Percentiles rank a stretch among this genome's conserved stretches.
These are phyloP conservation scores for Gobio occitaniae DNA, from an alignment of 2,797 vertebrate genomes.

Conservation along the genomic window DNA sequence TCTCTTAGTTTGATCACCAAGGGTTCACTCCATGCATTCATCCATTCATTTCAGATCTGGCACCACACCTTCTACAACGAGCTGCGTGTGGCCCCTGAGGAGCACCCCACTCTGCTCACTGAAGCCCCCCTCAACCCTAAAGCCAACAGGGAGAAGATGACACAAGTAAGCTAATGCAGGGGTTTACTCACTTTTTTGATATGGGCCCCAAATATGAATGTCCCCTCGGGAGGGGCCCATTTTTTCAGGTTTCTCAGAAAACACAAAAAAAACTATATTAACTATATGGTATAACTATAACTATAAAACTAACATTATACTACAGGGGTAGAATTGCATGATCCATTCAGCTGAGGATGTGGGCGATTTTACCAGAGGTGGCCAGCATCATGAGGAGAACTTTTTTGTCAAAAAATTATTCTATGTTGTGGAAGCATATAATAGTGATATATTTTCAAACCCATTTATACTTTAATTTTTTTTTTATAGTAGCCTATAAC, in stretches of 20 bases:
- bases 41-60: slow-evolving; percentile 86
- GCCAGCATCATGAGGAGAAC: too few species aligned
- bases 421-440: neutral
- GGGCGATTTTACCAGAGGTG: too few species aligned
- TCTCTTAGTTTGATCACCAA: neutral
- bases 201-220: neutral
- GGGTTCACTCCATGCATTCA: neutral
- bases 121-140: slow-evolving; percentile 98
- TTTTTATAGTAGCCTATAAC: neutral
- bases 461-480: neutral
- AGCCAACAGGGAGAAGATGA: slow-evolving; percentile 99
- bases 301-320: too few species aligned
- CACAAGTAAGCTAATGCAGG: slow-evolving; percentile 78
- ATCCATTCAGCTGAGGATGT: too few species aligned
- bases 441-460: neutral
- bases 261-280: too few species aligned
- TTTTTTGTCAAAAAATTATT: too few species aligned
- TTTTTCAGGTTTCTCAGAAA: too few species aligned
- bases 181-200: neutral
- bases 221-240: too few species aligned
- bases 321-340: too few species aligned
- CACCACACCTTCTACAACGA: slow-evolving; percentile 99
- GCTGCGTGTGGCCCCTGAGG: slow-evolving; percentile 95
- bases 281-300: too few species aligned
- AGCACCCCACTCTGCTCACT: slow-evolving; percentile 96